These are phyloP conservation scores for Euschistus heros DNA, from an alignment of 1,140 invertebrate species.

Conservation along the genomic window DNA sequence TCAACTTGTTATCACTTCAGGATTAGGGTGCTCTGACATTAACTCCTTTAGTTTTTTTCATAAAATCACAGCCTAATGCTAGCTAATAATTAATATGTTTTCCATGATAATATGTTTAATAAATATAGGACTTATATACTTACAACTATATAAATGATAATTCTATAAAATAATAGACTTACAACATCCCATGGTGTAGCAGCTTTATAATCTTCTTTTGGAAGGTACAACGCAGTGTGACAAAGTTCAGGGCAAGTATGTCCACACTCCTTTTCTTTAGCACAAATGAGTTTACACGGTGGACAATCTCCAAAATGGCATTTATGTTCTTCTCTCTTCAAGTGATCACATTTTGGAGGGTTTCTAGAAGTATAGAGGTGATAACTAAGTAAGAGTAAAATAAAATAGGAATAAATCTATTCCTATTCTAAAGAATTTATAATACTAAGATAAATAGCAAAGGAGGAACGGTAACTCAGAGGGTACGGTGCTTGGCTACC, in stretches of 20 bases:
- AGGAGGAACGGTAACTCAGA: no score
- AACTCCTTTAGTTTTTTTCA: no score
- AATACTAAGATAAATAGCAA: no score
- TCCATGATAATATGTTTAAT: no score
- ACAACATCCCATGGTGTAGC: conserved; percentile 61
- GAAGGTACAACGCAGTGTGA: conserved; percentile 66
- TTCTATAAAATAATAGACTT: conserved; percentile 24
- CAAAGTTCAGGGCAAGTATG: conserved; percentile 67
- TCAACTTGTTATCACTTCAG: no score
- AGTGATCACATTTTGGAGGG: conserved; percentile 67
- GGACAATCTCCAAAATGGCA: conserved; percentile 86
- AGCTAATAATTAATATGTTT: no score
- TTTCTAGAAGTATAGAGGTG: conserved; percentile 39
- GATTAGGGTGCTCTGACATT: no score
- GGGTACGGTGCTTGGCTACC: no score
- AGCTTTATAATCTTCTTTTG: conserved; percentile 46
- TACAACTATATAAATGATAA: no score
- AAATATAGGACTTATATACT: no score
- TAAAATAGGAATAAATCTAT: neutral
- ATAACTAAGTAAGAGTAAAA: neutral
- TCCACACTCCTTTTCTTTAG: conserved; percentile 50
- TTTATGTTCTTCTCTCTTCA: conserved; percentile 54
- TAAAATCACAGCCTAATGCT: no score
- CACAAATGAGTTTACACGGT: conserved; percentile 64
- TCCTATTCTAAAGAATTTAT: neutral